These are phyloP conservation scores for Ceuthmochares aereus DNA, from an alignment of 2,113 vertebrate species.

Conservation along the genomic window DNA sequence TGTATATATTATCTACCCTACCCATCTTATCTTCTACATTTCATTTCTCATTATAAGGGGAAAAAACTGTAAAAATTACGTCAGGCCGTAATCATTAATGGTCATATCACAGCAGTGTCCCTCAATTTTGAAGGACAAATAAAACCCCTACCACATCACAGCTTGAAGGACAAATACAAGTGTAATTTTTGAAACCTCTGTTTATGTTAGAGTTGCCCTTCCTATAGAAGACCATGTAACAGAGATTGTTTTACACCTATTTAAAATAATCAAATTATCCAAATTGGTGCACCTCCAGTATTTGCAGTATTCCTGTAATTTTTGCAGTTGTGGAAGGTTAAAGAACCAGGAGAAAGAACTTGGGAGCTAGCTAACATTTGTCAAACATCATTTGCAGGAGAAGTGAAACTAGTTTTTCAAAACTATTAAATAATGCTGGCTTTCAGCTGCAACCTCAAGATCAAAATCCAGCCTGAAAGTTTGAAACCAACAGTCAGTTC, in stretches of 20 bases:
- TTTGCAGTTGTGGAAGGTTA: not conserved
- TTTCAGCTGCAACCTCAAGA: not conserved
- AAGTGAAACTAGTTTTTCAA: not conserved
- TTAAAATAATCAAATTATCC: not conserved
- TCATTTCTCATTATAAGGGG: not conserved
- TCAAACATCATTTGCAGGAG: not conserved
- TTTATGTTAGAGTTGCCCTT: not conserved
- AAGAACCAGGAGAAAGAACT: not conserved
- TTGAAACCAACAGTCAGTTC: not conserved
- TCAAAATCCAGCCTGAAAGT: not conserved
- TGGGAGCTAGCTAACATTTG: not conserved
- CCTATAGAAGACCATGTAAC: not conserved
- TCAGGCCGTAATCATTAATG: not conserved
- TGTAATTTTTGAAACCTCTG: not conserved
- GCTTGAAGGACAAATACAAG: not conserved
- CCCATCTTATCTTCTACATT: not conserved
- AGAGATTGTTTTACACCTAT: not conserved
- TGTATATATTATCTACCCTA: not conserved
- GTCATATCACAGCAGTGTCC: not conserved
- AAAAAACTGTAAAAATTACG: rapidly evolving
- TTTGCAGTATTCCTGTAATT: not conserved
- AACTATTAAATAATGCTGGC: not conserved
- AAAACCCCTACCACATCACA: not conserved
- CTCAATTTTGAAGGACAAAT: not conserved
- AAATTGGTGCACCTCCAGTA: not conserved